phyloP scores from a whole-genome alignment of 2,113 vertebrate species.

The Semicossyphus pulcher region DNA sequence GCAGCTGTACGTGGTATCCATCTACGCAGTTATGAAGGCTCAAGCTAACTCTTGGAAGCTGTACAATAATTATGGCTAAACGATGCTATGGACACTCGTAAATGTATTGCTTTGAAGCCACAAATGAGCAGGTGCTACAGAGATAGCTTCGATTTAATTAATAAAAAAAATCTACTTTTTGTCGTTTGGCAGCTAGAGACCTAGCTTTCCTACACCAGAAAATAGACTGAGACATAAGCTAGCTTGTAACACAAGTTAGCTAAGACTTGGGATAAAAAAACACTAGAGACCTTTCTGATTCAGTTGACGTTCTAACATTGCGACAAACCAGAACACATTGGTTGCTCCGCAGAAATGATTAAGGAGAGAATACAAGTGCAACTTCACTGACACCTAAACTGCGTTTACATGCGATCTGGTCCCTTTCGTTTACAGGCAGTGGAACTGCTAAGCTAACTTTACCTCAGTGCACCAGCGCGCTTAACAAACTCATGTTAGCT shows the following conservation, averaged over 20 bases:
- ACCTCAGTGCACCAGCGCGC: background rate
- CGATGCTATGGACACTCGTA: background rate
- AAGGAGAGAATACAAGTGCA: background rate
- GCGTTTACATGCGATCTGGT: no score
- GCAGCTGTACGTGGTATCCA: background rate
- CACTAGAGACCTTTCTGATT: background rate
- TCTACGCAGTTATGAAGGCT: constrained; percentile 41
- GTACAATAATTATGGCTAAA: background rate
- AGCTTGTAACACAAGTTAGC: constrained; percentile 19
- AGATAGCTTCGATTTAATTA: background rate
- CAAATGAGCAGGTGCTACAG: background rate
- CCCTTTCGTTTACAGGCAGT: background rate
- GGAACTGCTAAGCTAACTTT: background rate
- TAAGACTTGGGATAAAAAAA: constrained; percentile 5
- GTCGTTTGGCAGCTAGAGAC: background rate
- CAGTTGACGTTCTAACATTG: constrained; percentile 5
- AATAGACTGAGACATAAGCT: constrained; percentile 30
- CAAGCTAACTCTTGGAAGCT: constrained; percentile 19
- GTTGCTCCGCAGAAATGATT: background rate
- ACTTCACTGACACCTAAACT: background rate
- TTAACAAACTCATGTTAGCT: constrained; percentile 18
- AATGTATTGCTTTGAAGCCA: rapidly evolving
- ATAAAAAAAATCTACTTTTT: background rate
- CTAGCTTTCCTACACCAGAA: background rate
- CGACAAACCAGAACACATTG: background rate